Percentiles rank a stretch among this genome's conserved stretches.
These are phyloP conservation scores for Acrocephalus kingi DNA, from an alignment of 2,113 vertebrate genomes.

Conservation along the genomic window DNA sequence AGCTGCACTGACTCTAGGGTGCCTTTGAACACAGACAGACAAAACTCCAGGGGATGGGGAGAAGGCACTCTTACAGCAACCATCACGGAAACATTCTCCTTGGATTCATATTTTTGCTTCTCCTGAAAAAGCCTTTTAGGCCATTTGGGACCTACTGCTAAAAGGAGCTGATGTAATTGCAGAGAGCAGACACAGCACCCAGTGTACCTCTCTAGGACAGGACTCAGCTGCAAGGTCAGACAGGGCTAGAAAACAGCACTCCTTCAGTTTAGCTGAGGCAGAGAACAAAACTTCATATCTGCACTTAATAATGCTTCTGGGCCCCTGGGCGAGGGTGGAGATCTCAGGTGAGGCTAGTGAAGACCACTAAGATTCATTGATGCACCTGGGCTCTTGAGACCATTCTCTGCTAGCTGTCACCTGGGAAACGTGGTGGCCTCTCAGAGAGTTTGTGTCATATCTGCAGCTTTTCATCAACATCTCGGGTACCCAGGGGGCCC, in stretches of 20 bases:
- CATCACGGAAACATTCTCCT: neutral
- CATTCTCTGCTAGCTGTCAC: neutral
- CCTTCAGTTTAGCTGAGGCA: neutral
- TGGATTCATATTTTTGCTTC: neutral
- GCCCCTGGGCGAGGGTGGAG: neutral
- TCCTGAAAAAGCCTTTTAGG: neutral
- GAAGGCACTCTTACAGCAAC: neutral
- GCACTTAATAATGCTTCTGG: neutral
- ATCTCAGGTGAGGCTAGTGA: neutral
- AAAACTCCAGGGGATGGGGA: neutral
- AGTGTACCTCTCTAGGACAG: neutral
- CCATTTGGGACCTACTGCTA: neutral
- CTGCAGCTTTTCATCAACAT: neutral
- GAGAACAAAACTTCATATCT: neutral
- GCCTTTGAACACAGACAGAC: neutral
- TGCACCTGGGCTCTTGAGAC: neutral
- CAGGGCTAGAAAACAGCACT: neutral
- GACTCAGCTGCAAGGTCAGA: neutral
- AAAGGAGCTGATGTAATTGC: neutral
- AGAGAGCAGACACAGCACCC: neutral
- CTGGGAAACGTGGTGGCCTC: neutral
- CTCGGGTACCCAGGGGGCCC: accelerated
- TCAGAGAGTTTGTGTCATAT: neutral
- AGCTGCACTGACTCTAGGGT: neutral
- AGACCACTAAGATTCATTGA: neutral